Evolutionary conservation across 2,113 vertebrate genomes (phyloP).

Genomic region (Clarias gariepinus): DNA sequence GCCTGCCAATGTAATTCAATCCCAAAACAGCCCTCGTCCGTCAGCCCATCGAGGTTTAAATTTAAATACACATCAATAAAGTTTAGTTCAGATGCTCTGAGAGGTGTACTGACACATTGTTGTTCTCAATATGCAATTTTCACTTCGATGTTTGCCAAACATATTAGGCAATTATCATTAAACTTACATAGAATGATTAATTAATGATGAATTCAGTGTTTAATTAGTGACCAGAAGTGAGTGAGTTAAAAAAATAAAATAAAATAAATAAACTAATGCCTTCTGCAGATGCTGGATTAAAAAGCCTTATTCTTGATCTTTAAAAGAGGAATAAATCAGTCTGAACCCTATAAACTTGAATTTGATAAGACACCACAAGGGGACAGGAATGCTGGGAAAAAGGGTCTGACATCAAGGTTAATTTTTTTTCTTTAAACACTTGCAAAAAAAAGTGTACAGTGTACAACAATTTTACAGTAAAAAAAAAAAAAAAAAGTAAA

Average conservation of each 20-base stretch:
- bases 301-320: constrained; percentile 38
- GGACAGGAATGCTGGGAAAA: constrained; percentile 18
- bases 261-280: constrained; percentile 25
- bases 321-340: constrained; percentile 49
- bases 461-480: background rate
- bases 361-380: constrained; percentile 38
- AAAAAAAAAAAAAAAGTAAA: background rate
- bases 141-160: background rate
- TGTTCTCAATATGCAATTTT: background rate
- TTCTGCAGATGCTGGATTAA: constrained; percentile 53
- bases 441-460: background rate
- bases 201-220: constrained; percentile 8
- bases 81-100: background rate
- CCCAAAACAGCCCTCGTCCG: constrained; percentile 6
- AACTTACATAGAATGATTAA: constrained; percentile 9
- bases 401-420: constrained; percentile 28
- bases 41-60: background rate
- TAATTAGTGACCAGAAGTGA: constrained; percentile 14
- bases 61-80: constrained; percentile 11
- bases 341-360: constrained; percentile 39
- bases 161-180: too few species aligned
- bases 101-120: background rate
- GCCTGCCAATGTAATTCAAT: constrained; percentile 16
- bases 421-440: constrained; percentile 20
- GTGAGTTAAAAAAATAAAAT: background rate